Base-by-base conservation (phyloP, 2,797 vertebrate genomes). In the Pangasius mekongensis region DNA sequence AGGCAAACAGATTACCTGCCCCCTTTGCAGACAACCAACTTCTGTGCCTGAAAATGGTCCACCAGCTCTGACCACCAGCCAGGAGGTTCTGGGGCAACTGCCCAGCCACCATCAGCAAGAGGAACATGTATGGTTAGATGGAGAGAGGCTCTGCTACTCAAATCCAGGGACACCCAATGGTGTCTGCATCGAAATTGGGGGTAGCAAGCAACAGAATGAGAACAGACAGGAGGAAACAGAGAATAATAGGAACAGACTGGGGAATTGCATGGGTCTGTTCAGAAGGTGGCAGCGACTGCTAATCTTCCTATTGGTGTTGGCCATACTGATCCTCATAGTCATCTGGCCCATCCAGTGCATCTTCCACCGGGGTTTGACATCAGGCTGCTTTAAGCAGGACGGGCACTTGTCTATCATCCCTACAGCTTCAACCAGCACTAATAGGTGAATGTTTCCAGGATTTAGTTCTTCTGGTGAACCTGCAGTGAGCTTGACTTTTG, bases 281-380 rank as follows among this genome's bases (percentile, higher is more conserved):
- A 62, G 76, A 9, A 89, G 93, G 1, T 97, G 96, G 96, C 96
- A 95, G 11, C 94, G 95, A 0, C 64, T 95, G 0, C 5, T 95
- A 0, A 90, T 97, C 1, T 91, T 96, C 36, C 88, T 93, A 0
- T 87, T 93, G 0, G 14, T 97, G 24, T 43, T 97, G 84, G 43
- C 96, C 30, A 86, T 96, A 85, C 88, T 97, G 0, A 94, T 95
- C 69, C 95, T 95, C 10, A 88, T 97, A 86, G 92, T 96, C 2
- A 91, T 97, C 1, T 97, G 97, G 97, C 96, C 97, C 0, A 92
- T 97, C 43, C 96, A 97, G 87, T 97, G 96, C 0, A 94, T 94
- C 0, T 88, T 97, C 49, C 95, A 91, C 88, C 96, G 93, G 0
- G 95, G 95, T 1, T 96, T 92, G 67, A 91, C 95, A 85, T n/a